phyloP scores from a whole-genome alignment of 2,888 invertebrate genomes.

The Allygus modestus region DNA sequence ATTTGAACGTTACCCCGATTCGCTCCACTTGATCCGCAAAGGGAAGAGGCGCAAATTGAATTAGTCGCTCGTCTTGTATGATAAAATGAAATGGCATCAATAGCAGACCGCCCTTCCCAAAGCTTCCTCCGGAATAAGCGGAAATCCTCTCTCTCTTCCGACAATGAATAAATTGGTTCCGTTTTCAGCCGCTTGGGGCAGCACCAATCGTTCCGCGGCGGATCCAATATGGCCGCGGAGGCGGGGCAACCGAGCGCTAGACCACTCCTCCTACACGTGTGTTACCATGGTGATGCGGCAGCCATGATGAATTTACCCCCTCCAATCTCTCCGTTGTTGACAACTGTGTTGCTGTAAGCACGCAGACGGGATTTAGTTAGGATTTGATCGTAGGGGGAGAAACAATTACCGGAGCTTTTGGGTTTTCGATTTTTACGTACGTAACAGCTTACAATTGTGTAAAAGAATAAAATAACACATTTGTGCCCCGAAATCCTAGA shows the following conservation, averaged over 20 bases:
- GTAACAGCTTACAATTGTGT: neutral
- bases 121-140: conserved; percentile 37
- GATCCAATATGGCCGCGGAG: conserved; percentile 58
- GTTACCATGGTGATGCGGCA: conserved; percentile 60
- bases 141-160: conserved; percentile 43
- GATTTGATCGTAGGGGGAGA: conserved; percentile 42
- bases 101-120: conserved; percentile 29
- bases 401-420: neutral
- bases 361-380: conserved; percentile 14
- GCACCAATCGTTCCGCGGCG: conserved; percentile 57
- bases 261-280: conserved; percentile 60
- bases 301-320: conserved; percentile 61
- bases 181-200: conserved; percentile 50
- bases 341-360: neutral
- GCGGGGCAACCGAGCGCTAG: conserved; percentile 1
- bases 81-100: conserved; percentile 40
- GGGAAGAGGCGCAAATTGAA: conserved; percentile 55
- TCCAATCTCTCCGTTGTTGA: conserved; percentile 6
- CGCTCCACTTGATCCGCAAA: conserved; percentile 39
- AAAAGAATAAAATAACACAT: too few species aligned
- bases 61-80: conserved; percentile 42
- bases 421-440: neutral
- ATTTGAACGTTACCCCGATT: conserved; percentile 28
- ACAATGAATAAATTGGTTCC: conserved; percentile 42
- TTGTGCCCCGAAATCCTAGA: too few species aligned